These are phyloP conservation scores for Diploscapter pachys DNA, from an alignment of 1,140 invertebrate species.

Conservation along the genomic window DNA sequence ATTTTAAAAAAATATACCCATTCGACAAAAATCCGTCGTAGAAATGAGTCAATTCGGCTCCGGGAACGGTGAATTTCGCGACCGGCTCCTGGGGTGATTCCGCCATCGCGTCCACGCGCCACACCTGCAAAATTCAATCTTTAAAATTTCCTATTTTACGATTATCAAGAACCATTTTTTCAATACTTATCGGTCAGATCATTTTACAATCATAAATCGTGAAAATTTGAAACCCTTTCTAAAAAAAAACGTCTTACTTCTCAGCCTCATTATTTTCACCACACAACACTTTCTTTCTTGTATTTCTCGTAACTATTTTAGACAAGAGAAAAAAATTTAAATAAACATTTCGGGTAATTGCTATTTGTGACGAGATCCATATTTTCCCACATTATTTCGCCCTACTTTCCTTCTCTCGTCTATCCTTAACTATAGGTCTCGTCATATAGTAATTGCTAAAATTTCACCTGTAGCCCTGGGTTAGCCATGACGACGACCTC, in stretches of 20 bases:
- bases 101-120: conserved; percentile 46
- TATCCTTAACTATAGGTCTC: too few relatives aligned
- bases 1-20: conserved; percentile 40
- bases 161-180: too few relatives aligned
- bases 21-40: conserved; percentile 57
- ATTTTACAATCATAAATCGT: too few relatives aligned
- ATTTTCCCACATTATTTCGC: neutral
- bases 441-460: too few relatives aligned
- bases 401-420: neutral
- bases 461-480: conserved; percentile 42
- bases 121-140: conserved; percentile 23
- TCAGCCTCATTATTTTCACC: neutral
- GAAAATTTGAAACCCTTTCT: too few relatives aligned
- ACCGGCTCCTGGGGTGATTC: conserved; percentile 43
- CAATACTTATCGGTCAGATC: too few relatives aligned
- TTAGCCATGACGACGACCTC: conserved; percentile 53
- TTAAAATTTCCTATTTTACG: too few relatives aligned
- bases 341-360: neutral
- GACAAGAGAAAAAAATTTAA: neutral
- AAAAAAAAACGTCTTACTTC: neutral
- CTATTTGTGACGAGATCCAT: too few relatives aligned
- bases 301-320: neutral
- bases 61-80: conserved; percentile 47
- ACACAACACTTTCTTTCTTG: neutral
- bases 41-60: conserved; percentile 55